Base-by-base conservation (phyloP, 1,140 invertebrate species). In the Zaprionus taronus region DNA sequence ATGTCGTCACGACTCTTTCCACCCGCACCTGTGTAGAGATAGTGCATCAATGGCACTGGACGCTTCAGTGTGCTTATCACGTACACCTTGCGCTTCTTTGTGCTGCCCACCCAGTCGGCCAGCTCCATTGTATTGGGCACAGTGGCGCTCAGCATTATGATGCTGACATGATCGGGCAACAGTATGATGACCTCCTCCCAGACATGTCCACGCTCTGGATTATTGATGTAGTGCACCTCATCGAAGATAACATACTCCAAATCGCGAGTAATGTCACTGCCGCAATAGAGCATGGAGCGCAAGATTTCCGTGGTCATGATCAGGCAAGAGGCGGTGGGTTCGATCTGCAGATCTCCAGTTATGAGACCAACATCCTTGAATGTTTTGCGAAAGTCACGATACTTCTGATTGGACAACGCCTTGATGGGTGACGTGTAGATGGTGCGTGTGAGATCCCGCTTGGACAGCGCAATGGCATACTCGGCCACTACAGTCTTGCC, bases 241-340 rank as follows among this genome's bases (percentile, higher is more conserved):
- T 99, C 99, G 93, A 99, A 99, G 83, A 99, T 98, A 4, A 99
- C 99, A 95, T 98, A 99, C 93, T 99, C 99, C 55, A 99, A 94
- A 94, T 99, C 99, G 64, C 98, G 94, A 4, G 99, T 96, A 62
- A 98, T 96, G 91, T 99, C 98, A 65, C 98, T 98, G 22, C 97
- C 98, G 91, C 98, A 97, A 91, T 99, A 99, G 2, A 99, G 93
- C 98, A 99, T 99, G 1, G 98, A 99, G 72, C 98, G 95, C 15
- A 99, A 93, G 90, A 99, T 99, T 95, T 99, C 99, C 1, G 99
- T 99, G 0, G 99, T 99, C 99, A 99, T 99, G 49, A 99, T 99
- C 0, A 99, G 95, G 93, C 99, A 99, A 4, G 97, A 95, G 2
- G 98, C 98, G 15, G 96, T 97, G 55, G 96, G 95, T 91, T 99